These are phyloP conservation scores for Pyxicephalus adspersus DNA, from an alignment of 2,113 vertebrate species.

Conservation along the genomic window DNA sequence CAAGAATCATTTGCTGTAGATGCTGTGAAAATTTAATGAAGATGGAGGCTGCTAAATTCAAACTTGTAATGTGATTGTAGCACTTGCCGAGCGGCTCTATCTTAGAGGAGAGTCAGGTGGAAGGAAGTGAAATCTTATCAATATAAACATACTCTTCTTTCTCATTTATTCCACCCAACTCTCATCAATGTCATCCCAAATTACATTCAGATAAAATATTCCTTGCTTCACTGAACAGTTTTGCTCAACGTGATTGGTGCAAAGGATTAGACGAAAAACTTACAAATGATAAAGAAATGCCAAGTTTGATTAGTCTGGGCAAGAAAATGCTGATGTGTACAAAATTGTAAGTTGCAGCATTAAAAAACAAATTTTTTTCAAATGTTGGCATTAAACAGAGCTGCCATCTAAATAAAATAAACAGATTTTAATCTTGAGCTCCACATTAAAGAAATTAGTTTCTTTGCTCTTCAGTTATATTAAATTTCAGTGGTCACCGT, in stretches of 20 bases:
- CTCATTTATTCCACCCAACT: conserved; percentile 42
- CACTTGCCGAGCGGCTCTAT: background rate
- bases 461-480: conserved; percentile 29
- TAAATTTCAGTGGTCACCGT: conserved; percentile 27
- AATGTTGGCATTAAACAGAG: conserved; percentile 39
- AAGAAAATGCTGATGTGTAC: conserved; percentile 38
- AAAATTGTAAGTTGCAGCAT: conserved; percentile 30
- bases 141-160: conserved; percentile 44
- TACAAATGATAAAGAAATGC: conserved; percentile 52
- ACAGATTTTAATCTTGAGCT: conserved; percentile 45
- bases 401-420: conserved; percentile 41
- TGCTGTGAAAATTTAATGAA: conserved; percentile 42
- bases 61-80: conserved; percentile 9
- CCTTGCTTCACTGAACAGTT: conserved; percentile 39
- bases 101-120: conserved; percentile 25
- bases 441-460: conserved; percentile 38
- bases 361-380: conserved; percentile 28
- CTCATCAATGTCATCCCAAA: conserved; percentile 49
- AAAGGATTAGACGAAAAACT: conserved; percentile 43
- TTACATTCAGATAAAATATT: conserved; percentile 51
- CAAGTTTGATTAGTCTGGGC: conserved; percentile 45
- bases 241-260: conserved; percentile 44
- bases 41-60: conserved; percentile 9
- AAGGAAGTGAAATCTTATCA: conserved; percentile 48
- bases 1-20: conserved; percentile 39